Conservation (phyloP, 2,888 invertebrate species). For the Euproctis similis region DNA sequence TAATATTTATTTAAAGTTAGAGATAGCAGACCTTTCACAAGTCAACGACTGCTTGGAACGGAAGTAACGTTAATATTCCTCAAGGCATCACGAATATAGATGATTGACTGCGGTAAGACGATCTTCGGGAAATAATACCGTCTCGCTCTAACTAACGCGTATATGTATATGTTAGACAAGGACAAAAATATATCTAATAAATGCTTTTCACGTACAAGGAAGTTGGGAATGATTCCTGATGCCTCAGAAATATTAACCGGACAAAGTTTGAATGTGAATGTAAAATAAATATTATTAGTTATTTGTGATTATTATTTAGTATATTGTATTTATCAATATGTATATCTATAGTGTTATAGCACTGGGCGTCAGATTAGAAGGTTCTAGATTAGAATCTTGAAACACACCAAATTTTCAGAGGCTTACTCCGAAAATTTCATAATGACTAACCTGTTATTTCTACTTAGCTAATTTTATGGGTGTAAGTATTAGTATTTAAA, state of each 20-base stretch:
- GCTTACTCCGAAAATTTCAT: too few species aligned
- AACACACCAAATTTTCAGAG: too few species aligned
- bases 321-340: too few species aligned
- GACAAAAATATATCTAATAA: constrained; percentile 27
- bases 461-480: too few species aligned
- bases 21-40: constrained; percentile 21
- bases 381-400: too few species aligned
- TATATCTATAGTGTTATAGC: too few species aligned
- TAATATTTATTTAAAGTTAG: background rate
- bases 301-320: too few species aligned
- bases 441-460: too few species aligned
- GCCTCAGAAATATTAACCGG: constrained; percentile 65
- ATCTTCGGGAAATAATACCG: constrained; percentile 12
- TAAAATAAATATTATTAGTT: too few species aligned
- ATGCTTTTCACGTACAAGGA: constrained; percentile 70
- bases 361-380: too few species aligned
- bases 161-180: constrained; percentile 19
- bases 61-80: constrained; percentile 69
- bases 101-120: constrained; percentile 66
- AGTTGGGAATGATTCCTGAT: constrained; percentile 64
- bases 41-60: constrained; percentile 62
- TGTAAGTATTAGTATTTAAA: too few species aligned
- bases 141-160: constrained; percentile 32
- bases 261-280: constrained; percentile 33
- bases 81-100: constrained; percentile 71